Base-by-base conservation (phyloP, 2,888 invertebrate species). In the Melinaea menophilus region DNA sequence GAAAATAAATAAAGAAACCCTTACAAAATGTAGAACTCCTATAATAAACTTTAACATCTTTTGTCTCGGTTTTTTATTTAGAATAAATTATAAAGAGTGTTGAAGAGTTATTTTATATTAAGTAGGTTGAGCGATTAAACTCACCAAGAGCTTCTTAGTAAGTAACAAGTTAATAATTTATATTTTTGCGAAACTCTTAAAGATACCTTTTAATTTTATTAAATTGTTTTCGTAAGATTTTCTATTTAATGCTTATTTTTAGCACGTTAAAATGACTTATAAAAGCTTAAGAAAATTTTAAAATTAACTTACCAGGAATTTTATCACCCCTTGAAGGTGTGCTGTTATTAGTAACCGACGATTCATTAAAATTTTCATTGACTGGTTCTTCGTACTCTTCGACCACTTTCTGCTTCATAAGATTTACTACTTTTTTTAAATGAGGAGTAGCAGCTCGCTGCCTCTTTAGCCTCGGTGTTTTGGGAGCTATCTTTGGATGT, bases 361-460 rank as follows among this genome's bases (percentile, higher is more conserved):
- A 79, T 11, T 72, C 73, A 48, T 77, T 73, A 56, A 66, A 73
- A 4, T 72, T 61, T 67, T 81, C 80, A 13, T 76, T 73, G 37
- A 71, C 67, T 0, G 73, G 76, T 66, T 80, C 79, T 34, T 85
- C 85, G 60, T 75, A 75, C 47, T 84, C 83, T 65, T 87, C 86
- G 0, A 84, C 67, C 0, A 70, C 78, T 47, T 82, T 82, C 56
- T 88, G 88, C 54, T 80, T 75, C 73, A 83, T 78, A 51, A 88
- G 64, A 46, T 62, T 70, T 2, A 84, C 64, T 2, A 85, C 69
- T 64, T 89, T 90, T 63, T 85, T 90, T 0, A 81, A 79, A 64
- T 90, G 89, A 7, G 90, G 90, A 34, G 90, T 90, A 2, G 79
- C 82, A 59, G 75, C 70, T 57, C 88, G 79, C 64, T 80, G 79